A percentile compares a stretch with the other conserved stretches of the same genome.
phyloP scores from a whole-genome alignment of 2,888 invertebrate genomes.

The Catocala nupta region DNA sequence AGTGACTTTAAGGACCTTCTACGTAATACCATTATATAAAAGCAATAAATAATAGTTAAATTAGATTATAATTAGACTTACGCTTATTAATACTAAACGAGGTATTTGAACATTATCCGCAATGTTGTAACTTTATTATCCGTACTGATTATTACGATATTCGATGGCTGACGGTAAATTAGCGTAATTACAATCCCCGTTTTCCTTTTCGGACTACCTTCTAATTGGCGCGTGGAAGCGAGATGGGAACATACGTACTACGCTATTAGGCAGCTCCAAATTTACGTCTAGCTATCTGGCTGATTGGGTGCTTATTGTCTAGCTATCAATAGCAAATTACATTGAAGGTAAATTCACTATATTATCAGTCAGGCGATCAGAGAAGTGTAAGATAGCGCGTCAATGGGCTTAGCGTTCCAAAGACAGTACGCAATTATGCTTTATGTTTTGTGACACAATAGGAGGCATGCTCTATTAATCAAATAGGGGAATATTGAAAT shows the following conservation, averaged over 20 bases:
- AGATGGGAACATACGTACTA: conserved; percentile 20
- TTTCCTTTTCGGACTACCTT: conserved; percentile 14
- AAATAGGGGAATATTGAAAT: not conserved
- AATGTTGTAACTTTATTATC: conserved; percentile 27
- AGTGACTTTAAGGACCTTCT: too few relatives aligned
- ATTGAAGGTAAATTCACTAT: conserved; percentile 24
- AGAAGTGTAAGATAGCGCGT: conserved; percentile 24
- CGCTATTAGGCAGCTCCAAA: conserved; percentile 40
- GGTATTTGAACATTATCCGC: conserved; percentile 26
- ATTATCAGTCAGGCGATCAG: conserved; percentile 41
- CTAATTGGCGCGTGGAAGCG: conserved; percentile 23
- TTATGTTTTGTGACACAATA: conserved; percentile 4
- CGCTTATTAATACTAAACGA: conserved; percentile 9
- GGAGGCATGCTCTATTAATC: conserved; percentile 3
- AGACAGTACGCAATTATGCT: conserved; percentile 6
- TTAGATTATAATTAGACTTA: conserved; percentile 29
- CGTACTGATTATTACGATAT: conserved; percentile 32
- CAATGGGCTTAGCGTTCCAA: conserved; percentile 3
- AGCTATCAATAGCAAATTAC: conserved; percentile 53
- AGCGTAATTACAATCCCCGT: conserved; percentile 39
- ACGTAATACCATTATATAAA: not conserved
- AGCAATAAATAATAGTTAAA: conserved; percentile 20
- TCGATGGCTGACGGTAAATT: conserved; percentile 40
- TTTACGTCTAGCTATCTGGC: conserved; percentile 48
- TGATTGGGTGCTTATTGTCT: conserved; percentile 54